A percentile compares a stretch with the other conserved stretches of the same genome.
These are phyloP conservation scores for Hephaestus fuliginosus DNA, from an alignment of 2,797 vertebrate genomes.

Conservation along the genomic window DNA sequence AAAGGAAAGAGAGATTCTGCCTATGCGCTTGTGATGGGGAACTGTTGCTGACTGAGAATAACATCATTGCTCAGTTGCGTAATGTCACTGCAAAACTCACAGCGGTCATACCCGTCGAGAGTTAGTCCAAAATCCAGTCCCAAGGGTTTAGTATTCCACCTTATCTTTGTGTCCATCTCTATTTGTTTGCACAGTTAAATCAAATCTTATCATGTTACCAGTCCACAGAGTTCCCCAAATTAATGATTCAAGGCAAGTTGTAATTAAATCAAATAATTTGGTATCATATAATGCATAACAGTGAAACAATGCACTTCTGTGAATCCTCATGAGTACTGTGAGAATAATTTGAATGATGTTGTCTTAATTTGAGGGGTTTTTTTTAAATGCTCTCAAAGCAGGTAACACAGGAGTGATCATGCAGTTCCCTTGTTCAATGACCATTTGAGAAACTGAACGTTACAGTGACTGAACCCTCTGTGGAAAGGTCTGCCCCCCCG, in stretches of 20 bases:
- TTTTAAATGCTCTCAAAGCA: background rate
- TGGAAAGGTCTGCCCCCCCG: background rate
- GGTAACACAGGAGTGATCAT: background rate
- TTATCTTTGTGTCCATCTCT: background rate
- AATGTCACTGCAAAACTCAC: constrained; percentile 2
- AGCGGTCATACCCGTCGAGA: background rate
- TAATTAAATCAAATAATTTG: background rate
- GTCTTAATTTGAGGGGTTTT: too few relatives aligned
- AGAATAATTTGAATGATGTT: background rate
- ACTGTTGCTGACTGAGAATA: constrained; percentile 31
- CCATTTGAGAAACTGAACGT: background rate
- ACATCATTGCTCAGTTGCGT: constrained; percentile 10
- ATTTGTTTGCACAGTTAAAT: background rate
- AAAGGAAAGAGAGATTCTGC: constrained; percentile 30
- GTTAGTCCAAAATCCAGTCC: background rate
- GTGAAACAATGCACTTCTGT: background rate
- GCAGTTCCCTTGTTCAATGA: background rate
- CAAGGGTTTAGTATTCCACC: background rate
- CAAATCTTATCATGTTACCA: background rate
- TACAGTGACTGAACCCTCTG: background rate
- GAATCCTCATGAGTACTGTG: background rate
- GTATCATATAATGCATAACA: background rate
- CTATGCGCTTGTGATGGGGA: constrained; percentile 7
- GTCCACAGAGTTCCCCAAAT: background rate
- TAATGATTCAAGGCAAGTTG: background rate